Base-by-base conservation (phyloP, 1,140 invertebrate genomes). In the Zeugodacus cucurbitae region DNA sequence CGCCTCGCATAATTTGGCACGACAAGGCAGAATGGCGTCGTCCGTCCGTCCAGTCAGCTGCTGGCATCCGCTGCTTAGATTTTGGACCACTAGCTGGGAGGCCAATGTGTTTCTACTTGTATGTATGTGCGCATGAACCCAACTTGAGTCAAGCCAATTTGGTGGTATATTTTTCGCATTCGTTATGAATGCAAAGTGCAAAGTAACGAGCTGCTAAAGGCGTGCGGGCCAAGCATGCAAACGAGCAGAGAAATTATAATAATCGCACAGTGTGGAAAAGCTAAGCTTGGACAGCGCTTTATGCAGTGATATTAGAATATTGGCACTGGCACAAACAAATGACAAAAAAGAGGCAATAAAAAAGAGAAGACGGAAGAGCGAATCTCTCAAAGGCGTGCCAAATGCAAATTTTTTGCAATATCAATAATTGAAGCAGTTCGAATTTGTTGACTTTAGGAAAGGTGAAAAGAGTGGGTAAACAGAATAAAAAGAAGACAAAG, bases 171-270 rank as follows among this genome's bases (percentile, higher is more conserved):
- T 82, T 82, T 82, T 48, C 1, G 41, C 37, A 48, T 82, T 82
- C 74, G 41, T 82, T 82, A 82, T 82, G 41, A 82, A 82, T 82
- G 74, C 74, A 82, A 82, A 82, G 74, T 82, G 74, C 48, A 82
- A 82, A 82, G 74, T 82, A 82, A 82, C 74, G 74, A 82, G 74
- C 74, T 82, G 74, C 74, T 82, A 82, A 82, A 44, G 74, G 41
- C 41, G 74, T 44, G n/a, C n/a, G 11, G 74, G 74, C 41, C 74
- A 82, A 54, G 26, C n/a, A 82, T 82, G 74, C 20, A 74, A 74
- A 37, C 22, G 74, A 29, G 7, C 26, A 67, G 64, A 14, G 29
- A 34, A 34, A 67, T 32, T 17, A 67, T 34, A 67, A 67, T 17
- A 67, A 26, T 41, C 7, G 67, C 20, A 20, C 34, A 29, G 10